These are phyloP conservation scores for Takifugu bimaculatus DNA, from an alignment of 2,113 vertebrate genomes.

Conservation along the genomic window DNA sequence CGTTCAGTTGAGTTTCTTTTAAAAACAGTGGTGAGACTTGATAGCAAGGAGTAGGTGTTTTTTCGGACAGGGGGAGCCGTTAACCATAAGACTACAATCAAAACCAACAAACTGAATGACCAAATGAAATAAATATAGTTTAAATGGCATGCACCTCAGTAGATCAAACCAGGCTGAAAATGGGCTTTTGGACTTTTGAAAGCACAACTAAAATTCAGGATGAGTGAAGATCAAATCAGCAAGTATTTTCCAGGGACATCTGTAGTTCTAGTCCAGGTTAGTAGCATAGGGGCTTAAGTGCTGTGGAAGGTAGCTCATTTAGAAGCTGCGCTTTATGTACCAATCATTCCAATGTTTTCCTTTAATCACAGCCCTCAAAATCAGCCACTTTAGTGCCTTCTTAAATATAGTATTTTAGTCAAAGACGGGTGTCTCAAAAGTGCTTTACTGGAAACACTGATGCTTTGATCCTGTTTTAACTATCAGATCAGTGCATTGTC, in stretches of 20 bases:
- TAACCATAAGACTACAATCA: conserved; percentile 55
- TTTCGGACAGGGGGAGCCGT: conserved; percentile 67
- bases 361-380: conserved; percentile 42
- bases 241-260: too few species aligned
- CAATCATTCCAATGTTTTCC: conserved; percentile 12
- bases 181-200: not conserved
- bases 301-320: conserved; percentile 41
- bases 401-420: conserved; percentile 7
- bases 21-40: conserved; percentile 40
- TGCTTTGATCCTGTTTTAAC: conserved; percentile 46
- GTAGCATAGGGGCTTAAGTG: conserved; percentile 45
- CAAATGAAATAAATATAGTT: conserved; percentile 46
- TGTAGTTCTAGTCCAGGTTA: too few species aligned
- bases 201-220: not conserved
- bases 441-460: conserved; percentile 24
- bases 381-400: not conserved
- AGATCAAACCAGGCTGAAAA: conserved; percentile 36
- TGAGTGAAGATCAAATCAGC: not conserved
- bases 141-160: conserved; percentile 74
- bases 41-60: conserved; percentile 48
- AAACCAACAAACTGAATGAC: conserved; percentile 7
- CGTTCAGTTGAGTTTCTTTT: conserved; percentile 37
- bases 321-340: conserved; percentile 33
- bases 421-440: conserved; percentile 27
- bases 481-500: conserved; percentile 52